Evolutionary conservation across 30 jellyfish, hydroid and myxozoan genomes (phyloP), one percentile per base, ranked within the genome.

Genomic region (Hydractinia symbiolongicarpus): DNA sequence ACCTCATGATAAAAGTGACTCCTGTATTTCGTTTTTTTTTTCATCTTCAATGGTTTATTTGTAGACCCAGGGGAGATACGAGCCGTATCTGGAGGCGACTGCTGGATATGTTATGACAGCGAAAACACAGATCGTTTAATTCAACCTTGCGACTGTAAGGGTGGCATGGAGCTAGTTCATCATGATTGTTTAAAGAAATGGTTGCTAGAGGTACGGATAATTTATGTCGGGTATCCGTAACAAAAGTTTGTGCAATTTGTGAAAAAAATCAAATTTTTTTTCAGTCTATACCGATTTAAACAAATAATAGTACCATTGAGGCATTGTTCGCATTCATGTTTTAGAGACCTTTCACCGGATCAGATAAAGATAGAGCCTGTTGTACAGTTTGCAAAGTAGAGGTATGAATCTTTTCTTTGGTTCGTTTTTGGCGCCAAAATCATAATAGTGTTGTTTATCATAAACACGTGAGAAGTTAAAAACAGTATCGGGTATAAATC

Each of bases 141-240:
- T 11, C 68, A 87, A 17, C 97, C 97, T 4, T 89, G 97, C 57
- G 81, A 85, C 4, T 89, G 97, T 53, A 89, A 89, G 75, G 97
- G 97, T 13, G 97, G 88, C 66, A 85, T 85, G 17, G 72, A 88
- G 54, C 72, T 66, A 6, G 97, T 85, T 50, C 97, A 89, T 76
- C 95, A 89, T 58, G 93, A 84, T 16, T 89, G 97, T 75, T 56
- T 89, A 61, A 89, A 89, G 71, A 81, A 89, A 56, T 89, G 97
- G 97, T 89, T 89, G 19, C 67, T 84, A 13, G 93, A 85, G 86
- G 97, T 89, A 84, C 19, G 83, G 7, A 50, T 30, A 0, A 73
- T 13, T 58, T 13, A 58, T 11, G 15, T 58, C 19, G 15, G 69
- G 19, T 11, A 17, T 58, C 19, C 19, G 1, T 58, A 30, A 30